Base-by-base conservation (phyloP, 2,888 invertebrate species). In the Cylindroiulus punctatus region DNA sequence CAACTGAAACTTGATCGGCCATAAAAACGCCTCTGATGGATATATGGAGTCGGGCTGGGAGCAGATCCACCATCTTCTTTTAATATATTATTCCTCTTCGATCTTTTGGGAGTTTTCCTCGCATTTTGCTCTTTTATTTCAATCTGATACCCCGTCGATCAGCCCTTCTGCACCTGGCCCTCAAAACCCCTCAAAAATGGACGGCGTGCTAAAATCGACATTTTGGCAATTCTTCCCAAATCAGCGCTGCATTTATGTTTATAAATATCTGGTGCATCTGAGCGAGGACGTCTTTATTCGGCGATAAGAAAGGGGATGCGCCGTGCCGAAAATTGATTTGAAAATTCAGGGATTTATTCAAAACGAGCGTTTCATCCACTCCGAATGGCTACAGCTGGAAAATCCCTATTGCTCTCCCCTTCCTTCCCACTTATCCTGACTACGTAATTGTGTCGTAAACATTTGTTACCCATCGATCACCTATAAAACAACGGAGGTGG, bases 401-500 rank as follows among this genome's bases (percentile, higher is more conserved):
- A 76, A 76, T 30, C 26, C 76, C 76, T 22, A 76, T 83, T 83
- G 32, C 22, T 32, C 14, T 19, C 83, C 22, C 14, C 44, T 83
- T 83, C 83, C 83, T 83, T 12, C 26, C 7, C 44, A 1, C 44
- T 12, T 40, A 22, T 36, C 83, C 40, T 40, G 83, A 83, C 83
- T 83, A 83, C 83, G 44, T 83, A 83, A 83, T 83, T 83, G 36
- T 17, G 83, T 44, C 83, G 44, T 83, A 83, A 83, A 83, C 83
- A 83, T 83, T 83, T 83, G 83, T 83, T 83, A 44, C 83, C 83
- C n/a, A 83, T 83, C 83, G 44, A 83, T 83, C 83, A 83, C 83
- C 83, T 2, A 36, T 83, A 36, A 40, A 83, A 83, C 22, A 76
- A 76, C 65, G 65, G 65, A 10, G 22, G 65, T 12, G 65, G 65